A percentile compares a stretch with the other conserved stretches of the same genome.
Evolutionary conservation across 1,140 invertebrate genomes (phyloP).

Genomic region (Zaprionus davidi): DNA sequence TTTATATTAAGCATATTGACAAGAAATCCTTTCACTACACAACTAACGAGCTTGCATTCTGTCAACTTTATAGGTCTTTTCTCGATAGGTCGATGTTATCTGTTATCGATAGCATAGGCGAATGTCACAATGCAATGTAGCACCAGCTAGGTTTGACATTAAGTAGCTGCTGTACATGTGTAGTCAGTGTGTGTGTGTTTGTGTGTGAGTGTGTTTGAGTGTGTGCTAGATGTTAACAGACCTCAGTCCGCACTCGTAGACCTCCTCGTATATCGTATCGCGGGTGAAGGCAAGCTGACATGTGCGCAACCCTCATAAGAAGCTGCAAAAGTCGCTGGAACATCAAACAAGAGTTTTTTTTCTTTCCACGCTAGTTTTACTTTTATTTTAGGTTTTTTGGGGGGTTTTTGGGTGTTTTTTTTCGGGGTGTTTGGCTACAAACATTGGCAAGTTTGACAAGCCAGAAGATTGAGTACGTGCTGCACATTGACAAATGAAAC

Average conservation of each 20-base stretch:
- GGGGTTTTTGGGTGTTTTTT: neutral
- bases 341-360: slow-evolving; percentile 28
- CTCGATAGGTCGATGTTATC: neutral
- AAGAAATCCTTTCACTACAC: neutral
- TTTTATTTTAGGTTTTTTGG: neutral
- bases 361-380: slow-evolving; percentile 3
- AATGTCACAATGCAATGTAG: neutral
- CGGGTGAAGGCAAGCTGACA: slow-evolving; percentile 32
- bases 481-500: slow-evolving; percentile 78
- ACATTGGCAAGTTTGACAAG: slow-evolving; percentile 81
- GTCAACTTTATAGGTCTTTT: neutral
- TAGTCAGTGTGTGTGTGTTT: neutral
- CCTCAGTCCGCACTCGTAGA: neutral
- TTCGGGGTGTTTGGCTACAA: slow-evolving; percentile 44
- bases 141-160: slow-evolving; percentile 6
- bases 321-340: slow-evolving; percentile 9
- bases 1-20: neutral
- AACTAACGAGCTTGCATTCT: neutral
- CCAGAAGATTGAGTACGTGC: slow-evolving; percentile 82
- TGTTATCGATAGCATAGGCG: neutral
- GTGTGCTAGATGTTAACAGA: neutral
- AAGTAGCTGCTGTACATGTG: slow-evolving; percentile 16
- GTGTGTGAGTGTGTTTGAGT: neutral
- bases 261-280: slow-evolving; percentile 7
- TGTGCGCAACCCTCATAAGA: slow-evolving; percentile 15